Base-by-base conservation (phyloP, 1,140 invertebrate species). In the Zelostemma sp. region DNA sequence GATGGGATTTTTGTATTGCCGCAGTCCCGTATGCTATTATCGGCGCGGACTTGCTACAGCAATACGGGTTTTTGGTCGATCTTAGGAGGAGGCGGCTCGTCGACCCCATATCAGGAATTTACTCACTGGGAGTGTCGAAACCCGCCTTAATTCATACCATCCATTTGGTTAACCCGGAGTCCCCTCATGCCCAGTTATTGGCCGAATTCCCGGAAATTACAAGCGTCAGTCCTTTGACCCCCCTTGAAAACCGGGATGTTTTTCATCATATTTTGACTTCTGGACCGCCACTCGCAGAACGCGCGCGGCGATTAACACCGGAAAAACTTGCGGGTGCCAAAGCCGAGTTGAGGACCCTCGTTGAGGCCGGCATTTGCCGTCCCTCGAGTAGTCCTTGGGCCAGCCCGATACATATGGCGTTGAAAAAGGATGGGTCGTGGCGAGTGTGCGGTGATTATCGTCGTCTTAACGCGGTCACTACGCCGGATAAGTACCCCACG, bases 231-330 rank as follows among this genome's bases (percentile, higher is more conserved):
- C 35, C 35, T 1, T 38, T 14, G 15, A 38, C 35, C 1, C 15
- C 15, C 35, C 35, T 38, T 6, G 2, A 11, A 38, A 11, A 38
- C 11, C 11, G 15, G 15, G 54, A 40, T n/a, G 58, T 60, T 4
- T n/a, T 18, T 12, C 76, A 79, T 40, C 53, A 73, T 53, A 79
- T 77, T 1, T 49, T 59, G 17, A 82, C 74, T 1, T 70, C 59
- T 0, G 84, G 82, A 14, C 75, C 72, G 19, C 84, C 85, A 18
- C 76, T 85, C 0, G 66, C 63, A 47, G 61, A 70, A 14, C 76
- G 71, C 58, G 66, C 82, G 15, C 64, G 84, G 19, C 73, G 83
- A 2, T 56, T 86, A 3, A 57, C 75, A 25, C 77, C 79, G 5
- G 61, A 79, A 3, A 77, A 78, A 19, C 35, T 80, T 9, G 38